Evolutionary conservation across 2,888 invertebrate species (phyloP), one percentile per base, ranked within the genome.

Genomic region (Chrysodeixis includens): DNA sequence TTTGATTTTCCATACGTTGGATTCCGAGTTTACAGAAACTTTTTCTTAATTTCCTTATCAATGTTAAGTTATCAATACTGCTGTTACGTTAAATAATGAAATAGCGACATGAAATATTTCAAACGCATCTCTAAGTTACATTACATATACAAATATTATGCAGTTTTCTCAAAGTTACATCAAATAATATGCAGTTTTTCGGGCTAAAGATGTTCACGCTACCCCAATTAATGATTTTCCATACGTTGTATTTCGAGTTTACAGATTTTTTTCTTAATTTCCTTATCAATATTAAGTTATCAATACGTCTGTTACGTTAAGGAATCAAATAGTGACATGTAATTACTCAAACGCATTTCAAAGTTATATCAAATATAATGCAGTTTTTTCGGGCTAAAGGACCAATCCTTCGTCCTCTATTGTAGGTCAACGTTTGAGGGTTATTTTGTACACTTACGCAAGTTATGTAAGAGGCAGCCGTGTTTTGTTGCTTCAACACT

Each of bases 151-250:
- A 14, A 12, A 8, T 12, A 14, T 35, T 12, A 4, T 35, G 14
- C 46, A n/a, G n/a, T n/a, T n/a, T n/a, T n/a, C n/a, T n/a, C n/a
- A n/a, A n/a, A n/a, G n/a, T n/a, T n/a, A n/a, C n/a, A n/a, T n/a
- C n/a, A n/a, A n/a, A n/a, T n/a, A n/a, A n/a, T n/a, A n/a, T n/a
- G n/a, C n/a, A n/a, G n/a, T 46, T 7, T 18, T 46, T 18, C 18
- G 7, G 18, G 16, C 18, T 16, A 18, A 7, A 46, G 92, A 83
- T 79, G 79, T 83, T 85, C 90, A 89, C 90, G 90, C 88, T 87
- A 84, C 86, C 85, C 83, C 92, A 92, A 74, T 85, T 88, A 88
- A 86, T 78, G 81, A 84, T 87, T 83, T 84, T 79, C 74, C 76
- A 78, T 81, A 74, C 80, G 66, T 67, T 2, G 26, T 2, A 26